Base-by-base conservation (phyloP, 2,888 invertebrate species). In the Drosophila anceps region DNA sequence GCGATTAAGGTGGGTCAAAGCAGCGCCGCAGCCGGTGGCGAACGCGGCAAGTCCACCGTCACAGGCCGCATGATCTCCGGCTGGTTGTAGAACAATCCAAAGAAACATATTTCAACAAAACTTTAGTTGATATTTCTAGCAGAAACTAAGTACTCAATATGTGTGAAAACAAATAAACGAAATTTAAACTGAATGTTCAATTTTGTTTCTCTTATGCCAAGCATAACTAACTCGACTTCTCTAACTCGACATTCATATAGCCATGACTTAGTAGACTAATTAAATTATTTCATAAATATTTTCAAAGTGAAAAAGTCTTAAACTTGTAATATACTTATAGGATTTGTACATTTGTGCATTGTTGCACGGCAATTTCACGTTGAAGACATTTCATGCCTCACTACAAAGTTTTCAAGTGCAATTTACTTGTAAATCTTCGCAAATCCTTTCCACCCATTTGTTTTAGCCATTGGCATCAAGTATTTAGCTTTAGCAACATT, bases 61-160 rank as follows among this genome's bases (percentile, higher is more conserved):
- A 96, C 96, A 0, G 96, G 96, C 0, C 95, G 95, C 92, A 94
- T 96, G 75, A 95, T 96, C 71, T 95, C 96, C 18, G 96, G 96
- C 1, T 96, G 96, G 96, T 94, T 96, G 62, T 96, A 94, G 93
- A 35, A 20, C n/a, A 31, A 43, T 24, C 31, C 12, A 35, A 27
- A 24, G 9, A 5, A 58, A 43, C 9, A 9, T 18, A 29, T 43
- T 27, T 46, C 27, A 39, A 43, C 60, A 55, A 46, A 44, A 24
- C n/a, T 18, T 31, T 15, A 29, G 24, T 65, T 65, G 15, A 39
- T 18, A 64, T 37, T 46, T 24, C 39, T 41, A 69, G 59, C 61
- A 20, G 39, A 48, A 35, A 39, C 8, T 50, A 70, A 73, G 9
- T 53, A 63, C 43, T 55, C 64, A 39, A 70, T 64, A 53, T 82